Evolutionary conservation across 2,888 invertebrate genomes (phyloP), one percentile per base, ranked within the genome.

Genomic region (Apamea anceps): DNA sequence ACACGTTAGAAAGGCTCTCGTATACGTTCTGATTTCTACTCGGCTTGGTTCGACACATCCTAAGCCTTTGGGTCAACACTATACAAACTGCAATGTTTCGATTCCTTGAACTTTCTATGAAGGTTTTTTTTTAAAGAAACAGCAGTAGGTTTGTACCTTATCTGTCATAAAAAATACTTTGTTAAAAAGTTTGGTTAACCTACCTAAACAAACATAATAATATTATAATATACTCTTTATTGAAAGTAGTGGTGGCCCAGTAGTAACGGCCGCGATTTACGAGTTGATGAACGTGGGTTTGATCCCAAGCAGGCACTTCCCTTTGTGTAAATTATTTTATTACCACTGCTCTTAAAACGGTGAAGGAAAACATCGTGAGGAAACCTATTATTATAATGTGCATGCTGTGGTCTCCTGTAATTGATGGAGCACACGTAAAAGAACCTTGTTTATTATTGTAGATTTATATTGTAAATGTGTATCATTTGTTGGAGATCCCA

Each of bases 11-110:
- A 68, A 57, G 25, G 10, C 7, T 51, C 12, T 25, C 13, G 25
- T 48, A 51, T 37, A 51, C 45, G 51, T 28, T 79, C 37, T 51
- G 68, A 79, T 18, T 37, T 48, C 70, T 25, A 42, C 57, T 79
- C 37, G 28, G 18, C 18, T 28, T 48, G 13, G 48, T 60, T 15
- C 28, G 2, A 70, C 32, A 48, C 45, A 32, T 32, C 18, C 48
- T 4, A 32, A 77, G 10, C 45, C 66, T 54, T 45, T 45, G n/a
- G 6, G 32, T 28, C 60, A 79, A 79, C 48, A 79, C 37, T 45
- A 37, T 8, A 48, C 7, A 68, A 8, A 28, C 57, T 28, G 28
- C 68, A 79, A 60, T 37, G 4, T 37, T 37, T 48, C 37, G 28
- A 79, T 79, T 68, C 28, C 25, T 48, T 57, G 57, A 18, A 48